Base-by-base conservation (phyloP, 2,113 vertebrate species). In the Hemichromis elongatus region DNA sequence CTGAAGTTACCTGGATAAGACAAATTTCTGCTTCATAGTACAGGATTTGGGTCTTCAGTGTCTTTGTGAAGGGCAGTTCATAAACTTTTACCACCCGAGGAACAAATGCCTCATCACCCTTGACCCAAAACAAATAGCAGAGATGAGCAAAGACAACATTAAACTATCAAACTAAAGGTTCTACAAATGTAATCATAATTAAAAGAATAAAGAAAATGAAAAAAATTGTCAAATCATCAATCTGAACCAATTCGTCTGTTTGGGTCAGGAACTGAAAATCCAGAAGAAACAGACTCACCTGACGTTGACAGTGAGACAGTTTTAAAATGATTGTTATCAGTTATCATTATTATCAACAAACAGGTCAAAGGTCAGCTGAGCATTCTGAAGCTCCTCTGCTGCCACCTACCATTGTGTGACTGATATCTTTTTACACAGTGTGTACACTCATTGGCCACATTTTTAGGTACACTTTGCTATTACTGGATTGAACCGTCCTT, bases 281-380 rank as follows among this genome's bases (percentile, higher is more conserved):
- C 13, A 56, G 0, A 0, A 56, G 2, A 56, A 0, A 56, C 7
- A 56, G 4, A 28, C 1, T 56, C 24, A 0, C 28, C 55, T 28
- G 55, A 6, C 8, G 54, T 14, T 26, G 24, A 56, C 55, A 56
- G 7, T 2, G 24, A 56, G 13, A 14, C 24, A 56, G 24, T 5
- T 56, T 14, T 0, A 3, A 28, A 56, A 56, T 56, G 4, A 30
- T 30, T 30, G 5, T 30, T n/a, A n/a, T n/a, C n/a, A n/a, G 53
- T 55, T 24, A 55, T 55, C 11, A 13, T 55, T 14, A 56, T 56
- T 56, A 56, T 28, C 7, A 57, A 16, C 0, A 28, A 0, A 57
- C 13, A 28, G 55, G 57, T 61, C 57, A 35, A 11, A 35, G 57
- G 30, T 61, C 57, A 12, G 30, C 28, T 57, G 24, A 57, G 55